A percentile compares a stretch with the other conserved stretches of the same genome.
Evolutionary conservation across 2,797 vertebrate genomes (phyloP).

Genomic region (Parotocinclus haroldoi): DNA sequence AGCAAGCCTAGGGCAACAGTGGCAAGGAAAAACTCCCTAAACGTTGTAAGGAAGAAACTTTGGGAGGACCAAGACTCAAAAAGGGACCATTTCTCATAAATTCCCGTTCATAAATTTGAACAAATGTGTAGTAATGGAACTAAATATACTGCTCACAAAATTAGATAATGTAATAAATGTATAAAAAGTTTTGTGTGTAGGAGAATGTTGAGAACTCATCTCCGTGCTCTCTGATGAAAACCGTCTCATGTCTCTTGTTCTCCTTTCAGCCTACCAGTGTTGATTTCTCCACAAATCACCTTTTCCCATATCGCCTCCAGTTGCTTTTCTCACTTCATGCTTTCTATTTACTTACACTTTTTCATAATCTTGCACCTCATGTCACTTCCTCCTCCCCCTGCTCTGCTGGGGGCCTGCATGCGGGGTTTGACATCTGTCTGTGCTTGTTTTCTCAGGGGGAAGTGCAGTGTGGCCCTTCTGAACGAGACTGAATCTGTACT

Average conservation of each 20-base stretch:
- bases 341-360: conserved; percentile 29
- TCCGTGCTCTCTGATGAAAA: conserved; percentile 6
- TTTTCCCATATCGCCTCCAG: conserved; percentile 22
- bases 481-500: conserved; percentile 94
- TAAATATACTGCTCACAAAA: too few species aligned
- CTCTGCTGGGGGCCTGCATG: conserved; percentile 12
- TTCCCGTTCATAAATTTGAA: too few species aligned
- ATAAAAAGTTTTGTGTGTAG: not conserved
- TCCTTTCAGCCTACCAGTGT: conserved; percentile 31
- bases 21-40: too few species aligned
- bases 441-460: conserved; percentile 75
- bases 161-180: too few species aligned
- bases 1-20: too few species aligned
- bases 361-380: conserved; percentile 34
- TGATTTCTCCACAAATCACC: conserved; percentile 9
- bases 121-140: too few species aligned
- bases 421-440: not conserved
- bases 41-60: too few species aligned
- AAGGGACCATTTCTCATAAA: too few species aligned
- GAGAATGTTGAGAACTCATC: conserved; percentile 32
- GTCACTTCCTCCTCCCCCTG: conserved; percentile 10
- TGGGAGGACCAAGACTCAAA: too few species aligned
- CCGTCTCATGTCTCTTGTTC: conserved; percentile 29
- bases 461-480: conserved; percentile 92
- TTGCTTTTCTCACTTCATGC: conserved; percentile 30